A percentile compares a stretch with the other conserved stretches of the same genome.
These are phyloP conservation scores for Noctua janthe DNA, from an alignment of 2,888 invertebrate species.

Conservation along the genomic window DNA sequence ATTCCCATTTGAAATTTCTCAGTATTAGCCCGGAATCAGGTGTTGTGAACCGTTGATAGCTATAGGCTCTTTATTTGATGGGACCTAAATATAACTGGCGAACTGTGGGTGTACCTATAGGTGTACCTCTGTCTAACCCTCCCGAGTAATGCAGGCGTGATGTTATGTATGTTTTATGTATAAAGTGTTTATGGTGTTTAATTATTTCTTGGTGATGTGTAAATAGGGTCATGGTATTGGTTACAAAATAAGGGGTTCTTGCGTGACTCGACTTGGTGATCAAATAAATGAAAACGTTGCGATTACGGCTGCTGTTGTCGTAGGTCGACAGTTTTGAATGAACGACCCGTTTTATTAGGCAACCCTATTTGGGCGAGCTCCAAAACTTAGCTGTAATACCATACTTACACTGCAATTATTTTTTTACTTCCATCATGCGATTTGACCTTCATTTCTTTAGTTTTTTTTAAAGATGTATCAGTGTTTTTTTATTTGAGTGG, in stretches of 20 bases:
- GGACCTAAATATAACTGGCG: background rate
- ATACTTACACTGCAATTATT: conserved; percentile 21
- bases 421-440: conserved; percentile 14
- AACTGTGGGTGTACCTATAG: background rate
- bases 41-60: background rate
- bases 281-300: conserved; percentile 27
- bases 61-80: background rate
- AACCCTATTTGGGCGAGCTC: conserved; percentile 31
- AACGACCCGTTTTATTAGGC: conserved; percentile 39
- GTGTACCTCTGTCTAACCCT: background rate
- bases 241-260: conserved; percentile 38
- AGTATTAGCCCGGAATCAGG: background rate
- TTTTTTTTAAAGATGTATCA: conserved; percentile 11
- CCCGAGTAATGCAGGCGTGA: background rate
- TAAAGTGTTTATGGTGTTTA: conserved; percentile 34
- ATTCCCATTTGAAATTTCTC: background rate
- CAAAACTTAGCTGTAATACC: conserved; percentile 25
- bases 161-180: conserved; percentile 16
- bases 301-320: conserved; percentile 23
- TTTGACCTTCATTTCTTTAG: conserved; percentile 9
- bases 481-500: conserved; percentile 23
- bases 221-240: conserved; percentile 33
- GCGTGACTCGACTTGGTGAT: conserved; percentile 43
- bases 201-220: conserved; percentile 28
- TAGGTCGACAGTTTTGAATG: conserved; percentile 46